These are phyloP conservation scores for Axea sp. DNA, from an alignment of 2,888 invertebrate genomes.

Conservation along the genomic window DNA sequence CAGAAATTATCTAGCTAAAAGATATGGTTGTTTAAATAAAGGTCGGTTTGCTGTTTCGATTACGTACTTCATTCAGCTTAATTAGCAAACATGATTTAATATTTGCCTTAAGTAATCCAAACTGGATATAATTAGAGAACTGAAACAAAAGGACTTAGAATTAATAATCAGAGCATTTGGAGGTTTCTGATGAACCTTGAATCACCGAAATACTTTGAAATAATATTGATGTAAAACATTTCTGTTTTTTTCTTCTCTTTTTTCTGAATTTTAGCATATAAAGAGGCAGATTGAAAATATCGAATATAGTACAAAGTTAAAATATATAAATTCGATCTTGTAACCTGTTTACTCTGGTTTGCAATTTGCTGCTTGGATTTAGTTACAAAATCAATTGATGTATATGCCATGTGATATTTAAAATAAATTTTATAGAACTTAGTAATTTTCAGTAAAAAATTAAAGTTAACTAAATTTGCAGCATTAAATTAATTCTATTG, in stretches of 20 bases:
- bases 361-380: slow-evolving; percentile 32
- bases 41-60: slow-evolving; percentile 1
- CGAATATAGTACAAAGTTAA: too few species aligned
- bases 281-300: slow-evolving; percentile 19
- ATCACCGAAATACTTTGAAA: too few species aligned
- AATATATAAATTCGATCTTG: slow-evolving; percentile 52
- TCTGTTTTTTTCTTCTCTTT: too few species aligned
- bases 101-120: not conserved
- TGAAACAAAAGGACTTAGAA: not conserved
- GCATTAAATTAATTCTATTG: too few species aligned
- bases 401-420: slow-evolving; percentile 13
- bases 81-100: slow-evolving; percentile 21
- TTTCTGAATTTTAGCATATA: too few species aligned
- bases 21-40: not conserved
- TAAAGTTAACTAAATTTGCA: too few species aligned
- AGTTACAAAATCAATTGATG: slow-evolving; percentile 20
- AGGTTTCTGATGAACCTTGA: too few species aligned
- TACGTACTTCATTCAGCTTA: slow-evolving; percentile 10
- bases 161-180: not conserved
- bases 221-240: not conserved
- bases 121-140: not conserved
- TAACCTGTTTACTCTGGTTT: slow-evolving; percentile 47
- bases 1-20: slow-evolving; percentile 3
- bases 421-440: too few species aligned
- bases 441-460: too few species aligned